phyloP scores from a whole-genome alignment of 2,113 vertebrate species.

The Capreolus pygargus region DNA sequence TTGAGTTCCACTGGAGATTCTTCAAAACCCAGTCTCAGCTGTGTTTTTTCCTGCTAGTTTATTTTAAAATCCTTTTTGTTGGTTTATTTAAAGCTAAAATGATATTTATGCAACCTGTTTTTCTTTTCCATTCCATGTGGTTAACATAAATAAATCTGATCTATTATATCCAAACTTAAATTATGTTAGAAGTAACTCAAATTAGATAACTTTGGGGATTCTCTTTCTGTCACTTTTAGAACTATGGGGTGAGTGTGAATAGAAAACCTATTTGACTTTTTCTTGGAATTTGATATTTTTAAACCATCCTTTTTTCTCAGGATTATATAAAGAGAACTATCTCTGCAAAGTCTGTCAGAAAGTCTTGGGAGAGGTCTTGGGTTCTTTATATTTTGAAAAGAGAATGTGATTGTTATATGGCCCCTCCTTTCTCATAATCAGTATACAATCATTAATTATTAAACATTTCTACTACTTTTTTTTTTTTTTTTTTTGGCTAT shows the following conservation, averaged over 20 bases:
- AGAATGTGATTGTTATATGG: neutral
- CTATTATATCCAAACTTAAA: neutral
- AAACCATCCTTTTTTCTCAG: neutral
- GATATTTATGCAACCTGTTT: neutral
- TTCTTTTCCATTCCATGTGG: neutral
- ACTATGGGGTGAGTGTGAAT: neutral
- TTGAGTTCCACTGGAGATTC: neutral
- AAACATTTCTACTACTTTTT: neutral
- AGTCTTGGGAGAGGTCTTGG: neutral
- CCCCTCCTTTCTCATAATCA: neutral
- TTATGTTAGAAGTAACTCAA: neutral
- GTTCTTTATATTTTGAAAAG: neutral
- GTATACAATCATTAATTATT: neutral
- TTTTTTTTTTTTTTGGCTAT: neutral
- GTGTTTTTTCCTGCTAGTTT: neutral
- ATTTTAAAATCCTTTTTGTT: neutral
- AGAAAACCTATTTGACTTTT: neutral
- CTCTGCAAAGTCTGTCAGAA: neutral
- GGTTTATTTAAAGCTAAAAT: slow-evolving; percentile 6
- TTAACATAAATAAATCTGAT: neutral
- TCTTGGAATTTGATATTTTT: neutral
- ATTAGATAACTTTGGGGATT: neutral
- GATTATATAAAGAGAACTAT: neutral
- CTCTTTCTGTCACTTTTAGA: neutral
- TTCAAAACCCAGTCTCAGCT: neutral